Conservation (phyloP, 2,888 invertebrate species). For the Hydriomena furcata region DNA sequence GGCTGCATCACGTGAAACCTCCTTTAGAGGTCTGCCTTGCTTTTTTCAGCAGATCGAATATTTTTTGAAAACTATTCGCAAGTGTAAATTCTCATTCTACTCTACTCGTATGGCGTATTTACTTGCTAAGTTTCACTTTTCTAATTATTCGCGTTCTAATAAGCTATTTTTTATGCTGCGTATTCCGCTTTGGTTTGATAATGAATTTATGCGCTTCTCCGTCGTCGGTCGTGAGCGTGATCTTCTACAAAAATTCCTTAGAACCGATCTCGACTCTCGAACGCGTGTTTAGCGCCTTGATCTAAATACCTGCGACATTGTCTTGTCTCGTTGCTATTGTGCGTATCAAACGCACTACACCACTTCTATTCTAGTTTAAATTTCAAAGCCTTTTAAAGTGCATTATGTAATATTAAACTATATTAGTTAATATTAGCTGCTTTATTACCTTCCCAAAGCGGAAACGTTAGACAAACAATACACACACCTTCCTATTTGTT, state of each 20-base stretch:
- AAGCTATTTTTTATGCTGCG: slow-evolving; percentile 35
- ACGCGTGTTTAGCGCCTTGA: slow-evolving; percentile 81
- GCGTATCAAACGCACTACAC: slow-evolving; percentile 61
- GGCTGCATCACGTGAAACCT: no score
- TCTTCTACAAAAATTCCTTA: slow-evolving; percentile 76
- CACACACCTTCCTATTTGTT: slow-evolving; percentile 7
- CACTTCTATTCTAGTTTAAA: slow-evolving; percentile 50
- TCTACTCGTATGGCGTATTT: not conserved
- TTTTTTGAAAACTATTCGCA: no score
- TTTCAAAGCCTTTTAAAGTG: slow-evolving; percentile 35
- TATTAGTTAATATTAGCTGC: slow-evolving; percentile 4
- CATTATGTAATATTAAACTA: slow-evolving; percentile 14
- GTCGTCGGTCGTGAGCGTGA: slow-evolving; percentile 62
- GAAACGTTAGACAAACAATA: not conserved
- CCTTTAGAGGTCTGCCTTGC: no score
- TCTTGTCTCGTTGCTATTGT: slow-evolving; percentile 67
- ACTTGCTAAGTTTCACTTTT: slow-evolving; percentile 34
- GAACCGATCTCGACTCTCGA: slow-evolving; percentile 76
- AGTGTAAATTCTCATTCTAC: no score
- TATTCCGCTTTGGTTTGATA: slow-evolving; percentile 60
- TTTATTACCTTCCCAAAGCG: not conserved
- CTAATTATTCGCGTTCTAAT: slow-evolving; percentile 34
- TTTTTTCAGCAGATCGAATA: not conserved
- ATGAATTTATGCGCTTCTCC: slow-evolving; percentile 64
- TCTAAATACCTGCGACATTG: slow-evolving; percentile 82